Conservation (phyloP, 2,888 invertebrate species). For the Timema podura region DNA sequence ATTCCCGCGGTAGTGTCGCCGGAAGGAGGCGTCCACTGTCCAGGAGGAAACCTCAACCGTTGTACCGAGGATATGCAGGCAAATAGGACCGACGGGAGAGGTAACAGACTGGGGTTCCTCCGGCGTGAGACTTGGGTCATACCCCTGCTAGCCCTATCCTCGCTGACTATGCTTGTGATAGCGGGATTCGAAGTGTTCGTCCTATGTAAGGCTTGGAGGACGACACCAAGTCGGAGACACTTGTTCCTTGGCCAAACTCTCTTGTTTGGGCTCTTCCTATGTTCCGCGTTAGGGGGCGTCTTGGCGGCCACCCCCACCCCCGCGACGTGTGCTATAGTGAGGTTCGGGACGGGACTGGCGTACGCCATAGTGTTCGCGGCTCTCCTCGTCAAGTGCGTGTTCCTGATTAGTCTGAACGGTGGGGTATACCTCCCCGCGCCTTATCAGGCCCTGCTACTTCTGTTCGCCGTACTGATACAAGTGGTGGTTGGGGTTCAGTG, state of each 20-base stretch:
- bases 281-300: conserved; percentile 74
- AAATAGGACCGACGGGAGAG: conserved; percentile 9
- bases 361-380: conserved; percentile 83
- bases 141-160: conserved; percentile 79
- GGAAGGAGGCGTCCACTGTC: not conserved
- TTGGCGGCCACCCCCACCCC: conserved; percentile 73
- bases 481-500: conserved; percentile 80
- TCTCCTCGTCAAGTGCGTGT: conserved; percentile 89
- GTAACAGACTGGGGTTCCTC: conserved; percentile 40
- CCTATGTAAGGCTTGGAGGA: conserved; percentile 77
- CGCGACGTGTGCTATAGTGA: conserved; percentile 74
- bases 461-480: conserved; percentile 89
- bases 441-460: conserved; percentile 80
- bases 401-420: conserved; percentile 84
- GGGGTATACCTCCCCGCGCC: conserved; percentile 89
- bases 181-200: conserved; percentile 85
- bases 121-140: conserved; percentile 85
- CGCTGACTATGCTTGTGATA: conserved; percentile 78
- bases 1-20: conserved; percentile 37
- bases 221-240: conserved; percentile 79
- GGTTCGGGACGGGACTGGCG: conserved; percentile 78
- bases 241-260: conserved; percentile 84
- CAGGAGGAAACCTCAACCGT: not conserved
- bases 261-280: conserved; percentile 74
- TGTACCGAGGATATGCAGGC: not conserved